A percentile compares a stretch with the other conserved stretches of the same genome.
phyloP scores from a whole-genome alignment of 2,113 vertebrate genomes.

The Loxodonta africana region DNA sequence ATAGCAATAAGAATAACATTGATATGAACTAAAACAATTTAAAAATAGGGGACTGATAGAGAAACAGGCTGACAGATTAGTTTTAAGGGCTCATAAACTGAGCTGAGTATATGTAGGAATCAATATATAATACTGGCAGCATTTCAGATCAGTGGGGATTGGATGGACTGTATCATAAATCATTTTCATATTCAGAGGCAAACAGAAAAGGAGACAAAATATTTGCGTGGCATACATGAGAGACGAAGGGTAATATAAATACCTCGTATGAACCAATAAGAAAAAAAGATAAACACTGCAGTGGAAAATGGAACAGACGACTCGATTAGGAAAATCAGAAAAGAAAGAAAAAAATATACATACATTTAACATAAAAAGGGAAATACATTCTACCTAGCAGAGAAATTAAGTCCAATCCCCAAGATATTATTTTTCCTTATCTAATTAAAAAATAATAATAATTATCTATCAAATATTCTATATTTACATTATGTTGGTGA shows the following conservation, averaged over 20 bases:
- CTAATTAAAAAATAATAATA: background rate
- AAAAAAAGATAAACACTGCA: background rate
- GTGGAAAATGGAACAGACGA: background rate
- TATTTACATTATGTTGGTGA: slow-evolving; percentile 20
- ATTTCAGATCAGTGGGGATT: slow-evolving; percentile 62
- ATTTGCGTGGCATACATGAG: background rate
- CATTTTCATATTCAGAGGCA: slow-evolving; percentile 56
- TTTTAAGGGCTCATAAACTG: slow-evolving; percentile 66
- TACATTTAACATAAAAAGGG: background rate
- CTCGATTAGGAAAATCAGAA: background rate
- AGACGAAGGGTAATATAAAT: slow-evolving; percentile 48
- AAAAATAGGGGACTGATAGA: background rate
- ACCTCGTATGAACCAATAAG: background rate
- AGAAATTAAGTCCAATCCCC: background rate
- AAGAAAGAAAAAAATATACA: background rate
- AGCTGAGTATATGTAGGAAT: slow-evolving; percentile 53
- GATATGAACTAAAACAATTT: slow-evolving; percentile 21
- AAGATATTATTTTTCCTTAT: slow-evolving; percentile 8
- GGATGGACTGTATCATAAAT: slow-evolving; percentile 59
- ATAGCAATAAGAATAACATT: slow-evolving; percentile 3
- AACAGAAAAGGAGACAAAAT: slow-evolving; percentile 39
- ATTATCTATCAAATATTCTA: background rate
- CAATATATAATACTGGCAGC: slow-evolving; percentile 59
- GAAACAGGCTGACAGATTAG: background rate
- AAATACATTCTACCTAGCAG: background rate